Conservation (phyloP, 92 coral and sea anemone genomes). For the Palythoa heliodiscus region DNA sequence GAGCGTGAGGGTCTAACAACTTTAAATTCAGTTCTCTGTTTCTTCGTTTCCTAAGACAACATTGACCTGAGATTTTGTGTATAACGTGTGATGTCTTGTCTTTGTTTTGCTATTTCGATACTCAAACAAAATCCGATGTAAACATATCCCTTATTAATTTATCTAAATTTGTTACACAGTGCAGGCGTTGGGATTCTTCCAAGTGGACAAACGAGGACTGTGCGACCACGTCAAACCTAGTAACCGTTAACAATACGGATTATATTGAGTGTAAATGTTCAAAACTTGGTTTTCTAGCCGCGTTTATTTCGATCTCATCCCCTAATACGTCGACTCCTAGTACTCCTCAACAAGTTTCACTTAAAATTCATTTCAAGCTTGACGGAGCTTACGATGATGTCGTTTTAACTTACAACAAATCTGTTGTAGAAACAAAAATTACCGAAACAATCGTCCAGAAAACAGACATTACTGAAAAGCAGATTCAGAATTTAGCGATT, state of each 20-base stretch:
- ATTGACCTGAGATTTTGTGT: too few relatives aligned
- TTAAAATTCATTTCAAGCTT: slow-evolving; percentile 4
- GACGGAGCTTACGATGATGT: neutral
- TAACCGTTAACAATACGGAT: slow-evolving; percentile 15
- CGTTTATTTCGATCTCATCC: slow-evolving; percentile 2
- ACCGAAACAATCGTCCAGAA: neutral
- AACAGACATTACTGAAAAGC: neutral
- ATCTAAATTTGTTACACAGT: neutral
- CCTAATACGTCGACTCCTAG: slow-evolving; percentile 5
- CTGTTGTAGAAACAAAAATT: neutral
- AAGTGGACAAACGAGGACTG: slow-evolving; percentile 16
- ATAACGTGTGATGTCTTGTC: too few relatives aligned
- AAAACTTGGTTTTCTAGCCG: slow-evolving; percentile 23
- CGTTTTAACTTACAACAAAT: neutral
- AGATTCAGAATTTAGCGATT: slow-evolving; percentile 10
- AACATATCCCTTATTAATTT: too few relatives aligned
- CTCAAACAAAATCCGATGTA: too few relatives aligned
- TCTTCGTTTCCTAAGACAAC: too few relatives aligned
- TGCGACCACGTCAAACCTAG: slow-evolving; percentile 19
- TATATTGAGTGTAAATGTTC: slow-evolving; percentile 38
- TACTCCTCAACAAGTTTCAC: neutral
- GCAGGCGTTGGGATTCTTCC: slow-evolving; percentile 27
- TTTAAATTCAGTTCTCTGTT: too few relatives aligned
- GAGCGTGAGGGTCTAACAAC: too few relatives aligned
- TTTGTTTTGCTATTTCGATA: too few relatives aligned